Evolutionary conservation across 2,888 invertebrate genomes (phyloP).

Genomic region (Saturnia japonica): DNA sequence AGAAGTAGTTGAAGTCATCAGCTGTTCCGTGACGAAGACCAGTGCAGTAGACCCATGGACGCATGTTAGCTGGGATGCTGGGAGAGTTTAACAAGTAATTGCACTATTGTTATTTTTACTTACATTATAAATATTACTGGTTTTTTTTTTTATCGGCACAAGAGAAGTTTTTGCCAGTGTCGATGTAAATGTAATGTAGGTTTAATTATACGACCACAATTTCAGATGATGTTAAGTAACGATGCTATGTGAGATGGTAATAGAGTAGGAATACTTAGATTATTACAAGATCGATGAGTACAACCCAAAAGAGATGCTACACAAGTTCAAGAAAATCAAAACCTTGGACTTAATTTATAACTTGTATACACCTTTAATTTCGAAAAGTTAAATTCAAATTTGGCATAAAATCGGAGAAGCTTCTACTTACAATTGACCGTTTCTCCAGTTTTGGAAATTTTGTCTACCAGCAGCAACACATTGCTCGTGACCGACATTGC

Average conservation of each 20-base stretch:
- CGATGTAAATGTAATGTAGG: neutral
- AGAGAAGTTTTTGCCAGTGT: neutral
- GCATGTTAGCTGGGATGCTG: conserved; percentile 75
- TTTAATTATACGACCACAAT: neutral
- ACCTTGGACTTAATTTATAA: neutral
- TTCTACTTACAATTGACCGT: conserved; percentile 51
- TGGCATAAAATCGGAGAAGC: neutral
- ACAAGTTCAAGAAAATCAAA: no score
- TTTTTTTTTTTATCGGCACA: neutral
- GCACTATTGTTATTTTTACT: neutral
- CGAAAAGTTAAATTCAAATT: neutral
- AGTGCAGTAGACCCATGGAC: conserved; percentile 88
- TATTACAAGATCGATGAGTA: no score
- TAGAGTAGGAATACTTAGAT: no score
- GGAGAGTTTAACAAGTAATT: neutral
- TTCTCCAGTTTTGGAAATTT: conserved; percentile 66
- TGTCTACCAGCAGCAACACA: conserved; percentile 64
- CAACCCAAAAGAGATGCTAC: no score
- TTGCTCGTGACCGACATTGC: conserved; percentile 63
- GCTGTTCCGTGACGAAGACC: conserved; percentile 84
- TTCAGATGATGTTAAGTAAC: neutral
- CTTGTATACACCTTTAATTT: neutral
- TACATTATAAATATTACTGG: neutral
- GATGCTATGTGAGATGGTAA: neutral
- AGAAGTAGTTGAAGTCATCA: conserved; percentile 85